Evolutionary conservation across 2,888 invertebrate species (phyloP), one percentile per base, ranked within the genome.

Genomic region (Tetrapedia diversipes): DNA sequence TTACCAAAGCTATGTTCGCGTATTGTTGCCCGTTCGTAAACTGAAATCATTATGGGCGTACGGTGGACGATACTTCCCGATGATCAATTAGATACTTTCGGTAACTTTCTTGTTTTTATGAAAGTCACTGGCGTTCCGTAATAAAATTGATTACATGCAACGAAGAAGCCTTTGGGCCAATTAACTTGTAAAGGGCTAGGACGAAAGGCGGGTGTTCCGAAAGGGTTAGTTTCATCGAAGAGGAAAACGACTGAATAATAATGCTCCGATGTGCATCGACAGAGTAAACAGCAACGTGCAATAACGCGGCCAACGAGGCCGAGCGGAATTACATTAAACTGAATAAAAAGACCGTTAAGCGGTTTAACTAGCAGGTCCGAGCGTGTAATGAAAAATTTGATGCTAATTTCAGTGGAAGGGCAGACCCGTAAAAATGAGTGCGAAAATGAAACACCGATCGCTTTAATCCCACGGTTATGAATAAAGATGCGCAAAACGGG

Each of bases 1-100:
- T 86, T 81, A 80, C 66, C 77, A 63, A 68, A 66, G 66, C 71
- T 73, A 65, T 72, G 72, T 57, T 76, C 68, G 53, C 66, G 54
- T 73, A 65, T 80, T 74, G 32, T 32, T 32, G 32, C 10, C 3
- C 22, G 22, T 0, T 32, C 3, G 22, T 24, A 22, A 37, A 41
- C 27, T 29, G 57, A 11, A 41, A 57, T 41, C 57, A 41, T 4
- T 16, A 27, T 11, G n/a, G 11, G 32, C 8, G n/a, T 19, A 19
- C 37, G 14, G 24, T 27, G 27, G 14, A 27, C 51, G 19, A 39
- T 51, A 29, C 27, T 6, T 24, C 29, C 47, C 14, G 19, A 7
- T 6, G 7, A 7, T 47, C 22, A 14, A 16, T 16, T n/a, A 14
- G n/a, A n/a, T n/a, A n/a, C n/a, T n/a, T n/a, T 53, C 32, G 7